phyloP scores from a whole-genome alignment of 2,888 invertebrate genomes.

The Xestia c-nigrum region DNA sequence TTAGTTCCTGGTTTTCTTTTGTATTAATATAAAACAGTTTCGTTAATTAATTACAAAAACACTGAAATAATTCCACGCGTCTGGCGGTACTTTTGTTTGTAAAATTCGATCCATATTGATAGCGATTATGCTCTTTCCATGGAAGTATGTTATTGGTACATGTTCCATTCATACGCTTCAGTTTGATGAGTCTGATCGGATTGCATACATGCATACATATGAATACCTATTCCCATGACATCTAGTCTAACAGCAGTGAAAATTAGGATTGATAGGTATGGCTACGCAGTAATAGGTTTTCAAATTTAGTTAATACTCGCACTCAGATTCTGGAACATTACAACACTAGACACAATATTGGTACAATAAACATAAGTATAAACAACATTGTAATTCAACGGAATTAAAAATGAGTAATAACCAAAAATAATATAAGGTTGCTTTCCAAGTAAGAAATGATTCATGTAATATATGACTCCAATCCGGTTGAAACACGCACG shows the following conservation, averaged over 20 bases:
- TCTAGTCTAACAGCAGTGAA: not conserved
- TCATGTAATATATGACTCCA: constrained; percentile 1
- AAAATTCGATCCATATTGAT: constrained; percentile 37
- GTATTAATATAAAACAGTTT: not conserved
- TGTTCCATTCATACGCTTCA: constrained; percentile 20
- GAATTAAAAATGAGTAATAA: not conserved
- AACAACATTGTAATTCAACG: not conserved
- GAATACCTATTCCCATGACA: not conserved
- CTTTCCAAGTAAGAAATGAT: not conserved
- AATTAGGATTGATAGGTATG: not conserved
- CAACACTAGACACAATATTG: not conserved
- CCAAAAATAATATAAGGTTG: not conserved
- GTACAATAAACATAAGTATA: not conserved
- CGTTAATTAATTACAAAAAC: not conserved
- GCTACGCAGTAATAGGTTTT: constrained; percentile 16
- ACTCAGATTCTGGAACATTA: not conserved
- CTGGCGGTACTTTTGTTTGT: not conserved
- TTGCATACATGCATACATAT: constrained; percentile 6
- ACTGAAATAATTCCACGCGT: constrained; percentile 1
- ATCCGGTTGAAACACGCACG: constrained; percentile 22
- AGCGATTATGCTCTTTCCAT: constrained; percentile 25
- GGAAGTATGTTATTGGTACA: constrained; percentile 31
- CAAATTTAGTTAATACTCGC: not conserved
- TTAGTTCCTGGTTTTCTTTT: constrained; percentile 16
- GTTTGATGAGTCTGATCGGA: constrained; percentile 13